Percentiles rank a stretch among this genome's conserved stretches.
These are phyloP conservation scores for Calcarius lapponicus DNA, from an alignment of 2,797 vertebrate genomes.

Conservation along the genomic window DNA sequence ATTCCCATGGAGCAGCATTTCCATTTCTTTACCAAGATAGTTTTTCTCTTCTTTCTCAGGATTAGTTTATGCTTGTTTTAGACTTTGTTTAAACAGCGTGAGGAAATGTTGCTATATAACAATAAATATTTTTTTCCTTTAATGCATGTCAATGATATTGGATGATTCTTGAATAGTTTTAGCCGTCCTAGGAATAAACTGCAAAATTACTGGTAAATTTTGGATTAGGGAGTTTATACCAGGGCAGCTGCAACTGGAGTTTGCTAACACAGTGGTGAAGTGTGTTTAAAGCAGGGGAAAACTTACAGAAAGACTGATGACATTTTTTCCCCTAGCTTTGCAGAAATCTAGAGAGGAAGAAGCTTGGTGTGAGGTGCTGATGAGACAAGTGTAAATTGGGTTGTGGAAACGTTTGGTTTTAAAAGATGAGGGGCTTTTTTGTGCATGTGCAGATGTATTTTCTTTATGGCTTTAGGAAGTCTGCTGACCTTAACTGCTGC, in stretches of 20 bases:
- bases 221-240: neutral
- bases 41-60: neutral
- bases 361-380: neutral
- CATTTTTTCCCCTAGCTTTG: rapidly evolving
- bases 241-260: neutral
- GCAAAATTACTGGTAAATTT: neutral
- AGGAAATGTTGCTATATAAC: neutral
- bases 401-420: rapidly evolving
- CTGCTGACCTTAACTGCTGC: neutral
- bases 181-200: neutral
- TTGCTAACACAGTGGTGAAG: neutral
- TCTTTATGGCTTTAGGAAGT: neutral
- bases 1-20: neutral
- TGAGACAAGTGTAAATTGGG: neutral
- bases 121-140: neutral
- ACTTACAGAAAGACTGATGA: neutral
- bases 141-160: neutral
- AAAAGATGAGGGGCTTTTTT: rapidly evolving
- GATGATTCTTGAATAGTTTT: neutral
- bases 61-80: neutral
- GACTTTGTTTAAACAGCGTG: neutral
- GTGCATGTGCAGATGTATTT: rapidly evolving
- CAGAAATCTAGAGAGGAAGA: neutral
- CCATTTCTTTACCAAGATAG: neutral
- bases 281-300: neutral